Base-by-base conservation (phyloP, 2,888 invertebrate species). In the Dicycla oo region DNA sequence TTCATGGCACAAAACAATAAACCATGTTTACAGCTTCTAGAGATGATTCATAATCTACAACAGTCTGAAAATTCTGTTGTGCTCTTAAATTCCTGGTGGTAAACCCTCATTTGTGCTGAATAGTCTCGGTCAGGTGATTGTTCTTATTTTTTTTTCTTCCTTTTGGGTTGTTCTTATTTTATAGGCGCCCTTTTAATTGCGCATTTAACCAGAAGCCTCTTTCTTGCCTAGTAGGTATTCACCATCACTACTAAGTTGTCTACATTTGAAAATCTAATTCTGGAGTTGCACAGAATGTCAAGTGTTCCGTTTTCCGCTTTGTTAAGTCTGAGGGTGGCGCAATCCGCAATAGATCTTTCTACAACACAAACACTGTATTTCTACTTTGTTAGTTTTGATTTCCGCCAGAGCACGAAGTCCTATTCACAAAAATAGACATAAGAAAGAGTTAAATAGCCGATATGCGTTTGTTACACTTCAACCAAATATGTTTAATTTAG, bases 241-340 rank as follows among this genome's bases (percentile, higher is more conserved):
- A 34, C 34, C 6, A 34, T 34, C 34, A 34, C 34, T 34, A 34
- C 34, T 34, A 34, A 34, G 34, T 34, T n/a, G 6, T 6, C 34
- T 34, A 57, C 40, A 73, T 75, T 73, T 76, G 69, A 40, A 73
- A 75, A 76, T 30, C 57, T 67, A 67, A 75, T 75, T 51, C 11
- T 11, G 49, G 30, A 51, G 51, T 15, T 13, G 45, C 45, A 8
- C 30, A 68, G 68, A 74, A 74, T 74, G 18, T 34, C 30, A 76
- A 74, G 51, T 58, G 23, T 26, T 53, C 20, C 18, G 11, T 53
- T 73, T 73, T 58, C 51, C 30, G 45, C 23, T 68, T 69, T 60
- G 30, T 66, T 45, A 45, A 68, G 45, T 51, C n/a, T n/a, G 13
- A 68, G 38, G 51, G 30, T 74, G 58, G 58, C 11, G 58, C 51